Base-by-base conservation (phyloP, 1,140 invertebrate genomes). In the Halictus rubicundus region DNA sequence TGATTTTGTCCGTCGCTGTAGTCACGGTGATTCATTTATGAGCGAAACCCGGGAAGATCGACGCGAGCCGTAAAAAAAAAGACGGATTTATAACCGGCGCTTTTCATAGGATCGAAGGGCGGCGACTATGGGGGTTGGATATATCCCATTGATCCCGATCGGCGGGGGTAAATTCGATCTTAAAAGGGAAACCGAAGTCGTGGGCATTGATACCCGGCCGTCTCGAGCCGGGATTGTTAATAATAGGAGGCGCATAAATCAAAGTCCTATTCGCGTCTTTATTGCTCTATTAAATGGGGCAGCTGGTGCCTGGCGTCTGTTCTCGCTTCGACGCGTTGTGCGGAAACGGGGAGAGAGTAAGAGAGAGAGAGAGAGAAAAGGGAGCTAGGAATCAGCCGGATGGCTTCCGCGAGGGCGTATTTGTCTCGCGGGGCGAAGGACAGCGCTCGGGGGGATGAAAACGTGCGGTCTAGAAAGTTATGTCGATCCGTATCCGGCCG, bases 271-370 rank as follows among this genome's bases (percentile, higher is more conserved):
- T 92, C 91, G 88, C 84, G 90, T 92, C 91, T 93, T 93, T 93
- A 93, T 93, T 93, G 90, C 91, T 92, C 90, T 89, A 92, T 92
- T 92, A 93, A 93, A 93, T 87, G 88, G 88, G 91, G 90, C 91
- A 92, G 91, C 91, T 92, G 91, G 89, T 89, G 84, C 88, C 87
- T 85, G 83, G 78, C 82, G 59, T 77, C 39, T 72, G 73, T 74
- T 76, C 72, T 70, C 68, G 71, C 21, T 80, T 77, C 70, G 72
- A 68, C 73, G 54, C 54, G 27, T 25, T 10, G 42, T 14, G 14
- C 42, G 42, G 42, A 46, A 46, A 46, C 42, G 42, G 2, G 42
- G 42, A 46, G 10, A 12, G 42, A 12, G 10, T 12, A 14, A 12
- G 42, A 14, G 2, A 0, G 42, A 46, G 42, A 12, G 42, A 46